A percentile compares a stretch with the other conserved stretches of the same genome.
Conservation (phyloP, 2,113 vertebrate species). For the Pagrus major region DNA sequence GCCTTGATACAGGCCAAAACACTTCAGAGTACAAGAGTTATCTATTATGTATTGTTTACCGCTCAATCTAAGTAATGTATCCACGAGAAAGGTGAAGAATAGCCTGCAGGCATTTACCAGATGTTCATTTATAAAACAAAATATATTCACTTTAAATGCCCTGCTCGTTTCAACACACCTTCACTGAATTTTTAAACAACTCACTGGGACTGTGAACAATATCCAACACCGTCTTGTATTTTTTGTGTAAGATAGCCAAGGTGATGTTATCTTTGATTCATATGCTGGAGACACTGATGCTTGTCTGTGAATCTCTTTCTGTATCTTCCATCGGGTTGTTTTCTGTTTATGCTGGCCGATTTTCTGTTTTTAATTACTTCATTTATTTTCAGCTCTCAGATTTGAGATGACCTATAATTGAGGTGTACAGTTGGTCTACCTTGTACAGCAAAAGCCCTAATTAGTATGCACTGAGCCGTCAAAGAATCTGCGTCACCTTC, state of each 20-base stretch:
- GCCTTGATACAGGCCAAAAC: conserved; percentile 54
- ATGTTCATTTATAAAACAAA: conserved; percentile 67
- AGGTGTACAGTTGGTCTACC: conserved; percentile 44
- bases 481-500: conserved; percentile 66
- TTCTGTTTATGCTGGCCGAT: background rate
- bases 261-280: conserved; percentile 6
- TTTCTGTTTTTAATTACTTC: conserved; percentile 24
- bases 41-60: conserved; percentile 70
- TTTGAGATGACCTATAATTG: conserved; percentile 69
- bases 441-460: conserved; percentile 46
- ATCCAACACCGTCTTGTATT: conserved; percentile 2
- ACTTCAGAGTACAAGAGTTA: conserved; percentile 56
- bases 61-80: conserved; percentile 44
- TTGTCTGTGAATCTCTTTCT: conserved; percentile 7
- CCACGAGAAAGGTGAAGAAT: conserved; percentile 57
- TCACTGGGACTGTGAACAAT: conserved; percentile 15
- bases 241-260: conserved; percentile 1
- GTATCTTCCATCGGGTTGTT: background rate
- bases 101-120: conserved; percentile 41
- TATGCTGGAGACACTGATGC: background rate
- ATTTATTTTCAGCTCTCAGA: conserved; percentile 46
- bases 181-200: conserved; percentile 25
- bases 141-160: conserved; percentile 51
- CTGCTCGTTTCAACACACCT: conserved; percentile 13
- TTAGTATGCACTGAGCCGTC: conserved; percentile 71